Base-by-base conservation (phyloP, 2,797 vertebrate genomes). In the Buceros bicornis region DNA sequence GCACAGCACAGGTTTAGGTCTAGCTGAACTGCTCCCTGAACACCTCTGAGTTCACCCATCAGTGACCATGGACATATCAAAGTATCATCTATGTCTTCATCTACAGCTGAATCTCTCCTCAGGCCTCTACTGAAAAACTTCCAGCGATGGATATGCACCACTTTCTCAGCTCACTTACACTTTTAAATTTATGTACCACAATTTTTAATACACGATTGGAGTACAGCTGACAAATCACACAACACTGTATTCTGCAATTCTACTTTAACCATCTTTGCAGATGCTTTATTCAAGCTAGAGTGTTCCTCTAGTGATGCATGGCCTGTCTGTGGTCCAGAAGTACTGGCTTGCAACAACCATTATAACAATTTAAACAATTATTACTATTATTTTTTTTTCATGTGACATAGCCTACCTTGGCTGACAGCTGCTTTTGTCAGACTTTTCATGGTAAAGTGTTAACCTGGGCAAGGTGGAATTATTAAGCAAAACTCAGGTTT, bases 221-320 rank as follows among this genome's bases (percentile, higher is more conserved):
- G 17, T 31, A 51, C 5, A 29, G 33, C 6, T 73, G 73, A 81
- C 35, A 66, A 83, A 81, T 47, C 8, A 21, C n/a, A 25, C 10
- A 40, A 40, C 37, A 40, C 37, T 57, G 28, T 45, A 19, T 31
- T 33, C 16, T 50, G 7, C n/a, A 79, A 9, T 67, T 82, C 15
- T 40, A 11, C 25, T 83, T 82, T 51, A 67, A 16, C 29, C 57
- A 11, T 35, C 15, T 62, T 71, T 82, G 20, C 25, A 57, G 56
- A 40, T 40, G 37, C 4, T 48, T 90, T 33, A 22, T 64, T 62
- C 31, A 16, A 40, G n/a, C 43, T 66, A 8, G 28, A 33, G n/a
- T 3, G 10, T 35, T 70, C 16, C 8, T 16, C 5, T 19, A 35
- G 29, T 14, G 17, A 47, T 51, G 12, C 51, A 33, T 0, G 0